These are phyloP conservation scores for Acronicta leporina DNA, from an alignment of 2,888 invertebrate species.

Conservation along the genomic window DNA sequence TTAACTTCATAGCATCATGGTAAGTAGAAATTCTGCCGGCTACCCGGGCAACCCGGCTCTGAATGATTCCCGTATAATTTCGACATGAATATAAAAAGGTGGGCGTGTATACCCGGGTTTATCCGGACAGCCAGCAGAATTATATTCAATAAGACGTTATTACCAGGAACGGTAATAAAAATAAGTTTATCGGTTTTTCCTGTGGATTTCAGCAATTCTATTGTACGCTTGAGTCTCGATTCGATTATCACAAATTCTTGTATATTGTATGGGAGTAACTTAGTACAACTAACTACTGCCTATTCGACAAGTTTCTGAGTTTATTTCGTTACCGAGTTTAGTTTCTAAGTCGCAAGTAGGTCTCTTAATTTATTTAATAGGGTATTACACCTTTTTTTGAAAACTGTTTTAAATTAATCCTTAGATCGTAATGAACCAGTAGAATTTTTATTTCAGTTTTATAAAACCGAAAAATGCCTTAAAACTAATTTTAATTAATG, in stretches of 20 bases:
- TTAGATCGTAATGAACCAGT: no score
- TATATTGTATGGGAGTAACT: constrained; percentile 2
- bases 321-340: no score
- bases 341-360: no score
- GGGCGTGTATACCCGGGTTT: constrained; percentile 32
- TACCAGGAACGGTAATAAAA: constrained; percentile 42
- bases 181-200: constrained; percentile 22
- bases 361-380: background rate
- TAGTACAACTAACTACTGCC: background rate
- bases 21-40: constrained; percentile 12
- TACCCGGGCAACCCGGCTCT: constrained; percentile 17
- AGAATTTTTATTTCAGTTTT: no score
- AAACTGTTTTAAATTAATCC: no score
- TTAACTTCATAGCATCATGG: constrained; percentile 3
- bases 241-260: constrained; percentile 1
- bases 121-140: constrained; percentile 35
- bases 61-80: constrained; percentile 49
- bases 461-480: no score
- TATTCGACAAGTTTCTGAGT: no score
- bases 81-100: constrained; percentile 54
- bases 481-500: no score
- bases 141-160: constrained; percentile 52
- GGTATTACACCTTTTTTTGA: no score
- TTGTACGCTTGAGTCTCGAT: constrained; percentile 6
- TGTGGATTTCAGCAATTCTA: constrained; percentile 9